Conservation (phyloP, 1,140 invertebrate genomes). For the Lucilia cuprina region DNA sequence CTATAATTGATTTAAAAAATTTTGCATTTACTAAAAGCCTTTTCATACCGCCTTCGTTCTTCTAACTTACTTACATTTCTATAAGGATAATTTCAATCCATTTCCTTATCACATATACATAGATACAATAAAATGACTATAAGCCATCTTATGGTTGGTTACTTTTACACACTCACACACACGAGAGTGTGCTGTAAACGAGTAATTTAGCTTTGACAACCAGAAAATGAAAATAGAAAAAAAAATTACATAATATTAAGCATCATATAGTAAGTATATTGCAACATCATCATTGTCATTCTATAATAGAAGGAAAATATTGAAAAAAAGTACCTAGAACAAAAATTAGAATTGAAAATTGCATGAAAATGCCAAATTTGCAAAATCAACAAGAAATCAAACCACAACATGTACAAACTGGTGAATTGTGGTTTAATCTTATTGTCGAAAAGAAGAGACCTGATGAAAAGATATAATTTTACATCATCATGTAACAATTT, state of each 20-base stretch:
- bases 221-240: neutral
- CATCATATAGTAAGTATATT: neutral
- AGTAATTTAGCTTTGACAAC: neutral
- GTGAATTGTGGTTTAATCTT: neutral
- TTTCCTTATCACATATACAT: constrained; percentile 3
- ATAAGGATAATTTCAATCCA: neutral
- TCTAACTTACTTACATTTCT: neutral
- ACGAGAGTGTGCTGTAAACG: neutral
- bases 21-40: no score
- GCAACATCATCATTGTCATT: neutral
- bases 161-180: neutral
- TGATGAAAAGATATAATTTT: neutral
- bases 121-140: neutral
- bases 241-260: neutral
- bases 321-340: neutral
- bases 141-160: neutral
- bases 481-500: neutral
- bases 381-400: neutral
- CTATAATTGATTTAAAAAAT: no score
- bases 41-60: no score
- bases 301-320: neutral
- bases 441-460: neutral
- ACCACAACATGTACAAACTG: neutral
- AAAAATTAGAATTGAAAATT: neutral
- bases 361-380: neutral